Conservation (phyloP, 2,113 vertebrate species). For the Pteronura brasiliensis region DNA sequence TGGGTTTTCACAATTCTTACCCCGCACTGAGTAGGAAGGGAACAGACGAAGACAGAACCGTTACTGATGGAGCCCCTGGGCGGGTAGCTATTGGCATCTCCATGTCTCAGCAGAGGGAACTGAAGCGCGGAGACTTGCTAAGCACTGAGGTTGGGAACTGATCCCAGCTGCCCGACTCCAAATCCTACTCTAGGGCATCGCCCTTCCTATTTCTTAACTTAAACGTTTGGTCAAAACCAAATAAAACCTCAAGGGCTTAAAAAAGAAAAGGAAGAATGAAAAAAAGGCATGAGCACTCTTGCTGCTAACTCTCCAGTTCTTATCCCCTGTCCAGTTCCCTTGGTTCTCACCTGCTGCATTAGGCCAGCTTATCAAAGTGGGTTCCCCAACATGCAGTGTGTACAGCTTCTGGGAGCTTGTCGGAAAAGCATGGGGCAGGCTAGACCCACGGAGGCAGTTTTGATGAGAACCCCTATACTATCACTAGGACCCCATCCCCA, state of each 20-base stretch:
- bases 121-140: background rate
- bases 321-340: background rate
- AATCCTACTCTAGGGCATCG: background rate
- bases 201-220: background rate
- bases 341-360: background rate
- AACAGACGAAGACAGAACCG: background rate
- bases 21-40: background rate
- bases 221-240: slow-evolving; percentile 10
- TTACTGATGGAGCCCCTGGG: background rate
- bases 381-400: background rate
- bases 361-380: background rate
- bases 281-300: background rate
- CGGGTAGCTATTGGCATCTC: background rate
- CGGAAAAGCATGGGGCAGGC: background rate
- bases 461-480: background rate
- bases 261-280: background rate
- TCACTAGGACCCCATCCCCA: background rate
- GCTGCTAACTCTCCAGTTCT: background rate
- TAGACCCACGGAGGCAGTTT: background rate
- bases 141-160: background rate
- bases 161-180: background rate
- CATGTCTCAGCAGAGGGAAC: background rate
- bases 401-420: background rate
- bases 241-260: background rate
- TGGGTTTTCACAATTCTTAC: background rate